These are phyloP conservation scores for Limnodromus scolopaceus DNA, from an alignment of 2,797 vertebrate species.

Conservation along the genomic window DNA sequence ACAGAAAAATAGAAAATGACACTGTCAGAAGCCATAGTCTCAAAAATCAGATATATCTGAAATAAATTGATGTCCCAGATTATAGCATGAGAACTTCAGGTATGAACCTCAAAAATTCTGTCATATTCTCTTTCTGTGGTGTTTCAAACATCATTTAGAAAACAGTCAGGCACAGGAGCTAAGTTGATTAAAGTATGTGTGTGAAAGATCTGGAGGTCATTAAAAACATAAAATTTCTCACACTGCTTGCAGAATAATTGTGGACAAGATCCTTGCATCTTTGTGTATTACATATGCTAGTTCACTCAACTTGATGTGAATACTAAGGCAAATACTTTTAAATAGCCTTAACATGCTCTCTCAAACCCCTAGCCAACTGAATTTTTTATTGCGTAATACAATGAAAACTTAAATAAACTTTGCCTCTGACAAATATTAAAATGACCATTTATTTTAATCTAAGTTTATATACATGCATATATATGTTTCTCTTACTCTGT, in stretches of 20 bases:
- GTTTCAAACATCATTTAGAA: not conserved
- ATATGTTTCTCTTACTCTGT: not conserved
- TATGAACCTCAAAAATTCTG: constrained; percentile 29
- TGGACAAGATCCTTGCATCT: not conserved
- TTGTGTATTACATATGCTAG: not conserved
- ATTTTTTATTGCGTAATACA: not conserved
- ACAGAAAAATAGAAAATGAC: constrained; percentile 51
- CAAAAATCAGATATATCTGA: constrained; percentile 17
- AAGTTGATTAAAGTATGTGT: not conserved
- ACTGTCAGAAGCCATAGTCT: constrained; percentile 32
- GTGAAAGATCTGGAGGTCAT: not conserved
- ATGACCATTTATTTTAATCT: not conserved
- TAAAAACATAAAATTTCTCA: not conserved
- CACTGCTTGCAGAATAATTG: not conserved
- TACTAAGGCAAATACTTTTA: not conserved
- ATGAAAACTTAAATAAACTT: not conserved
- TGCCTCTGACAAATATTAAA: not conserved
- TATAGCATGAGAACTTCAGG: not conserved
- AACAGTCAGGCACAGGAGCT: not conserved
- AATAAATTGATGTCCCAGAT: not conserved
- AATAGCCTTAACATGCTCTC: not conserved
- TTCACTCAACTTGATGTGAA: not conserved
- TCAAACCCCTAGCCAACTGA: not conserved
- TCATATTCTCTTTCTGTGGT: not conserved
- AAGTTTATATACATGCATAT: accelerated